Percentiles rank a stretch among this genome's conserved stretches.
phyloP scores from a whole-genome alignment of 2,113 vertebrate genomes.

The Edolisoma coerulescens region DNA sequence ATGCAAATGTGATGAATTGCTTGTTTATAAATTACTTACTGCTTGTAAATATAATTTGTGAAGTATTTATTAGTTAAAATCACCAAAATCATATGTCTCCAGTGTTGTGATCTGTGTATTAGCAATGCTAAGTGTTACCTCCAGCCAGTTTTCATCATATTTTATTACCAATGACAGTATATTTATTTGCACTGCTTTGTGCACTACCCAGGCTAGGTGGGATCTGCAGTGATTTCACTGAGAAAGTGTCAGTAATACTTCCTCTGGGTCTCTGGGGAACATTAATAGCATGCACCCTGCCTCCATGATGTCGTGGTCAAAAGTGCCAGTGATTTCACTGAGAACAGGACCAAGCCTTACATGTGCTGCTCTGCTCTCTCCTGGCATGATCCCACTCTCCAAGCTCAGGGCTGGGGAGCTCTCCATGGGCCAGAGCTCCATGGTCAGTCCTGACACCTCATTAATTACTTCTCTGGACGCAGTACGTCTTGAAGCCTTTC shows the following conservation, averaged over 20 bases:
- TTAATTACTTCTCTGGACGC: not conserved
- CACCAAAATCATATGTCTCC: not conserved
- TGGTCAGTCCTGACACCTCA: not conserved
- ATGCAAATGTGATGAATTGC: not conserved
- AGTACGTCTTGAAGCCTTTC: not conserved
- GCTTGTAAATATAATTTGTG: not conserved
- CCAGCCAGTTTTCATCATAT: not conserved
- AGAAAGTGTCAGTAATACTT: not conserved
- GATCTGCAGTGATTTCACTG: not conserved
- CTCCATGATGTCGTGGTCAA: not conserved
- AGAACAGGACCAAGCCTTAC: not conserved
- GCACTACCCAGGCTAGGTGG: not conserved
- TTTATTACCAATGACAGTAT: not conserved
- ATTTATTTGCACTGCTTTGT: not conserved
- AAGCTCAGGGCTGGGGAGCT: not conserved
- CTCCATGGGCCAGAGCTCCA: not conserved
- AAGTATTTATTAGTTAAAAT: not conserved
- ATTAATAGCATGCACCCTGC: not conserved
- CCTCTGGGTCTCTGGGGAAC: not conserved
- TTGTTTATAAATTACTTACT: not conserved
- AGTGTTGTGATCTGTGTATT: not conserved
- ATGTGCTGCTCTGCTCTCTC: not conserved
- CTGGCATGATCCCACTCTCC: fast-evolving
- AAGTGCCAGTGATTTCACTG: not conserved
- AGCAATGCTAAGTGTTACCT: not conserved